phyloP scores from a whole-genome alignment of 35 echinoderm and acorn worm species.

The Stichopus chloronotus region DNA sequence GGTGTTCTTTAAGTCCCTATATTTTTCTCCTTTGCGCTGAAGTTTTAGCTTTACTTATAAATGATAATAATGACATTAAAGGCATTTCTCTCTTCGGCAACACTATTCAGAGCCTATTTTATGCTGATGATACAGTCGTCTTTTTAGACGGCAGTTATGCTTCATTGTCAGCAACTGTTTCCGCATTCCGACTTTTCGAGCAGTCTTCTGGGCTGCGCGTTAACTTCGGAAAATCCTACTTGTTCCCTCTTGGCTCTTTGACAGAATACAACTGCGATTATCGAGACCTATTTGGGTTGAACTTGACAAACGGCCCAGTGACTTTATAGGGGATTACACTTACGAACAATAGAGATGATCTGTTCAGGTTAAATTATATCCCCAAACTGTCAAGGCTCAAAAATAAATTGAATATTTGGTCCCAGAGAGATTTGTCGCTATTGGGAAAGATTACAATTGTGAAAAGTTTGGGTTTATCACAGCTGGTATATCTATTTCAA shows the following conservation, averaged over 20 bases:
- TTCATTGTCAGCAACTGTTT: background rate
- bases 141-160: slow-evolving; percentile 32
- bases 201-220: slow-evolving; percentile 26
- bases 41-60: background rate
- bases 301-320: background rate
- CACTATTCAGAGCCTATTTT: background rate
- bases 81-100: background rate
- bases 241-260: slow-evolving; percentile 23
- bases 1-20: slow-evolving; percentile 11
- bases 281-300: background rate
- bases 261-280: background rate
- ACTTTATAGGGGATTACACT: slow-evolving; percentile 30
- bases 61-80: background rate
- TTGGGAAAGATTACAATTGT: no score
- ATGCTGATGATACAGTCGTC: slow-evolving; percentile 36
- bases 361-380: no score
- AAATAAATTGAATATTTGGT: no score
- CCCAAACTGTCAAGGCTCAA: no score
- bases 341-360: no score
- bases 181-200: background rate
- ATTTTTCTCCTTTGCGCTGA: background rate
- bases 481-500: no score
- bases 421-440: no score
- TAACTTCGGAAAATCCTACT: slow-evolving; percentile 24
- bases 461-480: no score